These are phyloP conservation scores for Murina feae DNA, from an alignment of 2,113 vertebrate genomes.

Conservation along the genomic window DNA sequence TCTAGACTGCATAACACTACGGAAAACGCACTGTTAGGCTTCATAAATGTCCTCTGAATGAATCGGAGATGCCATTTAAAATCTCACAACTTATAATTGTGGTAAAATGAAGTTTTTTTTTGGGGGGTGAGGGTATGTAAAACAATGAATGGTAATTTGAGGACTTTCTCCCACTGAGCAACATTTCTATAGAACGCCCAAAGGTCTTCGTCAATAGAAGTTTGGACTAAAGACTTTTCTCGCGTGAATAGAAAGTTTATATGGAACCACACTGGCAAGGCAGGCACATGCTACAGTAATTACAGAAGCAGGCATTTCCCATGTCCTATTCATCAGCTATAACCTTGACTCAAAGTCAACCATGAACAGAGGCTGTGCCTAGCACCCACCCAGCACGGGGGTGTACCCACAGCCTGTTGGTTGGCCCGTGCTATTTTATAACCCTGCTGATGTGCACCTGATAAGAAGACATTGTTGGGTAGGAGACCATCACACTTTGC, in stretches of 20 bases:
- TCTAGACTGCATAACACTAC: not conserved
- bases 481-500: slow-evolving; percentile 89
- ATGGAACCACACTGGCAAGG: not conserved
- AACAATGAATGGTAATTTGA: not conserved
- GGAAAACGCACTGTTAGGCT: not conserved
- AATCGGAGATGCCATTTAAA: not conserved
- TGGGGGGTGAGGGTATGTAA: too few species aligned
- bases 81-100: not conserved
- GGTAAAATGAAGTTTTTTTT: not conserved
- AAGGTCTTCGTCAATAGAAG: not conserved
- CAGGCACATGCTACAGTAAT: not conserved
- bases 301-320: not conserved
- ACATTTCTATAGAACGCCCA: not conserved
- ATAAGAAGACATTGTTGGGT: slow-evolving; percentile 90
- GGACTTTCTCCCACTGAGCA: not conserved
- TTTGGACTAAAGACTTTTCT: not conserved
- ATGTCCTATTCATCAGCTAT: not conserved
- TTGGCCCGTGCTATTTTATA: not conserved
- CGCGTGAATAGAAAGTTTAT: not conserved
- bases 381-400: fast-evolving
- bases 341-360: not conserved
- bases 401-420: not conserved
- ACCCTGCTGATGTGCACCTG: slow-evolving; percentile 80
- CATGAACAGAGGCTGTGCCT: not conserved
- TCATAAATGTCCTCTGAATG: not conserved